These are phyloP conservation scores for Diadegma fenestrale DNA, from an alignment of 2,888 invertebrate genomes.

Conservation along the genomic window DNA sequence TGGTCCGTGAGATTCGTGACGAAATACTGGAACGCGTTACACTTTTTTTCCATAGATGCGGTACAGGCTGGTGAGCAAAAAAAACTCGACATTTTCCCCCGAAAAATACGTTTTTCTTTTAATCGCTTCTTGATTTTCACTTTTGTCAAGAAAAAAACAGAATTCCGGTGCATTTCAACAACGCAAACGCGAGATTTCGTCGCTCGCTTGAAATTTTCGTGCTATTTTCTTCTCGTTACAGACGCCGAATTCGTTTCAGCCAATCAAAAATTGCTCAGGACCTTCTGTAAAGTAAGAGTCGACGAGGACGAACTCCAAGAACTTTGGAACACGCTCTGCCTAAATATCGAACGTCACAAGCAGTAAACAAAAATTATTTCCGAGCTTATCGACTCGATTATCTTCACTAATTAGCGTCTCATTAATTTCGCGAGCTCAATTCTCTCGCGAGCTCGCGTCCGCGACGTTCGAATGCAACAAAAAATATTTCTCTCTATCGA, in stretches of 20 bases:
- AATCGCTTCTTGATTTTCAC: no score
- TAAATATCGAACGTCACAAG: conserved; percentile 67
- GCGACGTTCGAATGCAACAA: no score
- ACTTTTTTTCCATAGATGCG: conserved; percentile 73
- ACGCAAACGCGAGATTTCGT: not conserved
- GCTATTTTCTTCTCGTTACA: conserved; percentile 41
- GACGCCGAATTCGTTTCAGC: conserved; percentile 70
- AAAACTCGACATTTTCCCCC: not conserved
- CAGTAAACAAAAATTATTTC: not conserved
- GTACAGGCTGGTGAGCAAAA: conserved; percentile 70
- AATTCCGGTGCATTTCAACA: no score
- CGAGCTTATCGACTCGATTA: not conserved
- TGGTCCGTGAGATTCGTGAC: conserved; percentile 74
- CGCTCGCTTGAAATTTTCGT: conserved; percentile 22
- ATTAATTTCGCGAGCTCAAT: no score
- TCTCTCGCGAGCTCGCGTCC: no score
- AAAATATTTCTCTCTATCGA: no score
- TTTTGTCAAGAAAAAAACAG: no score
- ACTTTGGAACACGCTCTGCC: conserved; percentile 72
- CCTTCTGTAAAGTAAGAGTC: conserved; percentile 70
- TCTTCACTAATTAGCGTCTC: not conserved
- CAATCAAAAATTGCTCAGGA: conserved; percentile 69
- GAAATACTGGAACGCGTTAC: conserved; percentile 70
- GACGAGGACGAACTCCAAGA: conserved; percentile 65
- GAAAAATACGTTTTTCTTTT: no score